Evolutionary conservation across 2,797 vertebrate genomes (phyloP), one percentile per base, ranked within the genome.

Genomic region (Zalophus californianus): DNA sequence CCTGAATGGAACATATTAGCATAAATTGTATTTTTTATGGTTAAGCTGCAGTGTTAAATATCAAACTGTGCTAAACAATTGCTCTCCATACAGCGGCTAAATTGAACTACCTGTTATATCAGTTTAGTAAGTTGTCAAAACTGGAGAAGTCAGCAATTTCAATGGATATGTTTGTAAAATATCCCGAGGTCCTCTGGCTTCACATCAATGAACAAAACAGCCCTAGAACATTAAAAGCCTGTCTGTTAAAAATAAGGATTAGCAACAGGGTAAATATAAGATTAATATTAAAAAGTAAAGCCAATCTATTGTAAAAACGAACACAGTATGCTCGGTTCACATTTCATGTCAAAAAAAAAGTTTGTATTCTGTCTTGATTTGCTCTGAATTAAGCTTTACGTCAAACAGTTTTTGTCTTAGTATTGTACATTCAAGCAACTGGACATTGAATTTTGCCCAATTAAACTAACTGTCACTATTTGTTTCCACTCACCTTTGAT

Each of bases 11-110:
- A 68, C 87, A 80, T 98, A 97, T 98, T 98, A 98, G 97, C 98
- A 98, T 97, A 97, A 97, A 97, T 96, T 98, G 96, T 98, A 97
- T 97, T 97, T 97, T 96, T 97, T 96, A 97, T 97, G 97, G 97
- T 91, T 97, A 98, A 96, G 96, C 91, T 91, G 90, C 86, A 91
- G 94, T 96, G 95, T 96, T 98, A 98, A 98, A 96, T 78, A 97
- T 96, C 98, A 97, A 97, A 98, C 98, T 98, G 98, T 97, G 98
- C 90, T 96, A 96, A 98, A 98, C 32, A 7, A 88, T 68, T 79
- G 78, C 84, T 96, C 96, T 91, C 90, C 41, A 89, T 66, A 95
- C 86, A 89, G 83, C 0, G 7, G 78, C 86, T 96, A 91, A 94
- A 97, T 88, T 79, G 92, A 98, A 97, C 96, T 97, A 97, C 97